A percentile compares a stretch with the other conserved stretches of the same genome.
Conservation (phyloP, 2,888 invertebrate genomes). For the Tenodera sinensis region DNA sequence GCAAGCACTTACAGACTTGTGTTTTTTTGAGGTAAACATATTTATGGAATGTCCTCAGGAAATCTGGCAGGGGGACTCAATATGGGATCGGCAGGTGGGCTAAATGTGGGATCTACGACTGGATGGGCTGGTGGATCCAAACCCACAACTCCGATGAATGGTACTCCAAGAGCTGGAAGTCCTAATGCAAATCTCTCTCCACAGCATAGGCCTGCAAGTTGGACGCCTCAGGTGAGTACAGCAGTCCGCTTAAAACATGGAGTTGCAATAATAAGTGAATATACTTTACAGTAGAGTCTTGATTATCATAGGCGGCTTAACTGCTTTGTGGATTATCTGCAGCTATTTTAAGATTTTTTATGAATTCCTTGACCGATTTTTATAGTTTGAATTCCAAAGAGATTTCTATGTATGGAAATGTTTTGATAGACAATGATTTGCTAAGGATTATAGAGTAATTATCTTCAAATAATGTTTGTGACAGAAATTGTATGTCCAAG, state of each 20-base stretch:
- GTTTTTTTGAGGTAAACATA: not conserved
- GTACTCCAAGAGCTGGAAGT: slow-evolving; percentile 41
- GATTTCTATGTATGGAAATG: too few relatives aligned
- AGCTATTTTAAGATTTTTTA: too few relatives aligned
- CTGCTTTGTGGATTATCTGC: too few relatives aligned
- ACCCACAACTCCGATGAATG: slow-evolving; percentile 39
- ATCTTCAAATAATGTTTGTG: too few relatives aligned
- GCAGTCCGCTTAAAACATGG: not conserved
- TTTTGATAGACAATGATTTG: too few relatives aligned
- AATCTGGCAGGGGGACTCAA: slow-evolving; percentile 41
- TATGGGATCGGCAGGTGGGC: slow-evolving; percentile 5
- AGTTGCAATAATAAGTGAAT: too few relatives aligned
- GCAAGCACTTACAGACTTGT: not conserved
- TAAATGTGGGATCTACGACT: slow-evolving; percentile 16
- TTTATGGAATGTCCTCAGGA: slow-evolving; percentile 28
- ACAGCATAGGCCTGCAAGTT: slow-evolving; percentile 27
- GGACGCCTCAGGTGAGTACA: slow-evolving; percentile 13
- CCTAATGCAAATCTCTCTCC: slow-evolving; percentile 33
- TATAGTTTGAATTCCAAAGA: too few relatives aligned
- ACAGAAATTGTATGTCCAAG: too few relatives aligned
- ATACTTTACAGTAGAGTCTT: too few relatives aligned
- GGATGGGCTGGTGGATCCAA: slow-evolving; percentile 31
- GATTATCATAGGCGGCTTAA: too few relatives aligned
- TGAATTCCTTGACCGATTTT: too few relatives aligned
- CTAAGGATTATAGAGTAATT: too few relatives aligned